phyloP scores from a whole-genome alignment of 2,113 vertebrate genomes.

The Protobothrops mucrosquamatus region DNA sequence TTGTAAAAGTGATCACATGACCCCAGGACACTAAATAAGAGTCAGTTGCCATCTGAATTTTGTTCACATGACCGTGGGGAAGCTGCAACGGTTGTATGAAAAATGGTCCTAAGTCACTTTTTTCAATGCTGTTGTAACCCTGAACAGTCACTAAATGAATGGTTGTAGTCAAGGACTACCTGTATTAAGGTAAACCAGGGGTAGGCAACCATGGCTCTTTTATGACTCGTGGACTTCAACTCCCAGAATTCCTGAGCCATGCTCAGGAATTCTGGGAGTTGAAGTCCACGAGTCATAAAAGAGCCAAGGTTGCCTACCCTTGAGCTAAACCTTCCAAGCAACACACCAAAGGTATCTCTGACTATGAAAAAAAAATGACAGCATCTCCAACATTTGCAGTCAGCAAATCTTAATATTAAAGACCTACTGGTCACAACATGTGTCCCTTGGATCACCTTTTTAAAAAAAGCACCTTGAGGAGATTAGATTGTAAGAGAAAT shows the following conservation, averaged over 20 bases:
- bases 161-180: background rate
- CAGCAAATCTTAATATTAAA: constrained; percentile 2
- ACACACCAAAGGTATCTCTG: background rate
- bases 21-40: background rate
- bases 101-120: background rate
- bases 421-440: background rate
- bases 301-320: no score
- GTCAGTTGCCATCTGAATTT: background rate
- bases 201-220: no score
- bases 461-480: background rate
- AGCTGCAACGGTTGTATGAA: background rate
- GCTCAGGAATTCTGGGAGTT: no score
- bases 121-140: background rate
- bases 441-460: background rate
- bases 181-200: background rate
- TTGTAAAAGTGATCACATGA: background rate
- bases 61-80: background rate
- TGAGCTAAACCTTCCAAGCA: background rate
- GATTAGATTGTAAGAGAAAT: background rate
- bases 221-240: no score
- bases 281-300: no score
- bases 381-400: background rate
- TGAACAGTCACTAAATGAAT: background rate
- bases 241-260: no score
- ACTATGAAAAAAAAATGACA: background rate